These are phyloP conservation scores for Eulemur macaco DNA, from an alignment of 2,113 vertebrate genomes.

Conservation along the genomic window DNA sequence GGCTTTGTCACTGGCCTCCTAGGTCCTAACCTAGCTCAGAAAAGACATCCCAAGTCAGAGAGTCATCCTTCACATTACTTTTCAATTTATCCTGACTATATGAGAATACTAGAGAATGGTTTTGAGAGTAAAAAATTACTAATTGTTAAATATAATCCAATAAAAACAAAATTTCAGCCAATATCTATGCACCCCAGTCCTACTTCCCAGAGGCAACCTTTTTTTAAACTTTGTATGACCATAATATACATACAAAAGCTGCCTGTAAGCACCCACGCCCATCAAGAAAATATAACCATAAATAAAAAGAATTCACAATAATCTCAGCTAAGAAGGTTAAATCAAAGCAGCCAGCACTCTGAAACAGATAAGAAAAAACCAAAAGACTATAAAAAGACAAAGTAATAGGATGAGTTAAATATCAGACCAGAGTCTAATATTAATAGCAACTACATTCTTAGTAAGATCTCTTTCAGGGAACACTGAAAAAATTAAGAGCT, in stretches of 20 bases:
- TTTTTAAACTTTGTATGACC: not conserved
- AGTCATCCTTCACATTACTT: not conserved
- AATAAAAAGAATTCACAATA: not conserved
- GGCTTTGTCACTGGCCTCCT: not conserved
- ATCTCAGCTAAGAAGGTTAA: not conserved
- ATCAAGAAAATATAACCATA: not conserved
- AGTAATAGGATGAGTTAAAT: not conserved
- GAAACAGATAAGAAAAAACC: not conserved
- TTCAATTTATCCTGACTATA: not conserved
- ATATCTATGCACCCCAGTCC: not conserved
- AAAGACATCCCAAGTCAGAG: not conserved
- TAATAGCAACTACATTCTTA: not conserved
- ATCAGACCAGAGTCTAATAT: not conserved
- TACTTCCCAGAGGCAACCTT: not conserved
- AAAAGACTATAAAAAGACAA: not conserved
- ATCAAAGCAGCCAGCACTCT: not conserved
- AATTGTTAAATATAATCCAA: not conserved
- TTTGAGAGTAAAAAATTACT: not conserved
- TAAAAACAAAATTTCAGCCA: not conserved
- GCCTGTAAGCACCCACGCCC: not conserved
- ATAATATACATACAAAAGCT: not conserved
- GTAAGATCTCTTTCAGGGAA: not conserved
- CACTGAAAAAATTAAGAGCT: not conserved
- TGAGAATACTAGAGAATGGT: not conserved
- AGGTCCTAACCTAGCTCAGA: not conserved